Evolutionary conservation across 2,888 invertebrate genomes (phyloP), one percentile per base, ranked within the genome.

Genomic region (Charanyca ferruginea): DNA sequence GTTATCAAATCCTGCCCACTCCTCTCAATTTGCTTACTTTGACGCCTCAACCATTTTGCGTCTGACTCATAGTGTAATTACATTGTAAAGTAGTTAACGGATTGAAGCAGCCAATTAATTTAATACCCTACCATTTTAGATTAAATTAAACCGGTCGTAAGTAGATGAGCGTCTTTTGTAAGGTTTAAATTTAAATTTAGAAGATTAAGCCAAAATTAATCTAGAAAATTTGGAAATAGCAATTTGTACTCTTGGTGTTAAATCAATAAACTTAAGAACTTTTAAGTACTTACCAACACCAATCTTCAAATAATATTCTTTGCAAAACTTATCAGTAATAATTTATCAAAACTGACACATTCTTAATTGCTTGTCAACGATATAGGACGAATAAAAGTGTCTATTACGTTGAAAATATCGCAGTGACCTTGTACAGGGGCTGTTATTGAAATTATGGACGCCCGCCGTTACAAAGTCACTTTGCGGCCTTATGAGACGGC

Each of bases 401-500:
- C 22, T 32, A 55, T 60, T 52, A 49, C 9, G 28, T 42, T 28
- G 3, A 16, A 32, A 59, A 51, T 51, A 68, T 20, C 6, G 13
- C 11, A 32, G 8, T 62, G 48, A 61, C 70, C 66, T 74, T 65
- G 54, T 49, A 13, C 23, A 23, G 47, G 58, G 58, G 54, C 61
- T 61, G 47, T 55, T 64, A 44, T 55, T 58, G 35, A 59, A 38
- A 38, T 48, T 35, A 53, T n/a, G 9, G 48, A 52, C 66, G 64
- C 25, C 25, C 66, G 64, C 25, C 25, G 13, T 7, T 57, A 38
- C 72, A 77, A 77, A 62, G 75, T 79, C 72, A 77, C 62, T 59
- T 62, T 55, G 61, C 45, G 48, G 48, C 61, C 22, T 64, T 18
- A 35, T 7, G 52, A 38, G 48, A 51, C 62, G 38, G 41, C 38